Percentiles rank a stretch among this genome's conserved stretches.
Conservation (phyloP, 2,888 invertebrate genomes). For the Eustalomyia histrio region DNA sequence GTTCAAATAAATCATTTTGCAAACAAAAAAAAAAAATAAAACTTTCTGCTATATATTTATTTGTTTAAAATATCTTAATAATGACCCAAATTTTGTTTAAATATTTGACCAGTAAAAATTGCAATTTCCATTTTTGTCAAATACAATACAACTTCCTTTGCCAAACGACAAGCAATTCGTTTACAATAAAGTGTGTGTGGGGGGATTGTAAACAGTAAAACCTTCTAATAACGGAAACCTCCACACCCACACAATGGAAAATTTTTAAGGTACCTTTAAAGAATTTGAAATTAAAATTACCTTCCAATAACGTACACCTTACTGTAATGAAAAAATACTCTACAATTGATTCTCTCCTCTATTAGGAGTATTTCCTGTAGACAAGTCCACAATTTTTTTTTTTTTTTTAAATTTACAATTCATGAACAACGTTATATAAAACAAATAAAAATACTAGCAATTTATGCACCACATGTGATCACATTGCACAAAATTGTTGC, state of each 20-base stretch:
- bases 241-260: background rate
- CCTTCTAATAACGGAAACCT: too few relatives aligned
- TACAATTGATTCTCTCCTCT: background rate
- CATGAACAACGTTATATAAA: background rate
- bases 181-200: background rate
- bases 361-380: background rate
- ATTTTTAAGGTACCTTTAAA: background rate
- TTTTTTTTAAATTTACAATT: background rate
- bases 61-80: background rate
- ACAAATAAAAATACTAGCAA: constrained; percentile 5
- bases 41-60: background rate
- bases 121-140: background rate
- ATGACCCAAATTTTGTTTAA: background rate
- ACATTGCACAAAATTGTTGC: background rate
- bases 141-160: background rate
- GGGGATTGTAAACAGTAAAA: background rate
- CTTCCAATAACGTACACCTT: too few relatives aligned
- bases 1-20: background rate
- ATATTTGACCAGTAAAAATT: background rate
- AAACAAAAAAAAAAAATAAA: background rate
- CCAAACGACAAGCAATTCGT: background rate
- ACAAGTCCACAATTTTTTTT: too few relatives aligned
- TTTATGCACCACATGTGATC: constrained; percentile 3
- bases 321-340: background rate
- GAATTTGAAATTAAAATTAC: too few relatives aligned